These are phyloP conservation scores for Hipparchia semele DNA, from an alignment of 2,888 invertebrate genomes.

Conservation along the genomic window DNA sequence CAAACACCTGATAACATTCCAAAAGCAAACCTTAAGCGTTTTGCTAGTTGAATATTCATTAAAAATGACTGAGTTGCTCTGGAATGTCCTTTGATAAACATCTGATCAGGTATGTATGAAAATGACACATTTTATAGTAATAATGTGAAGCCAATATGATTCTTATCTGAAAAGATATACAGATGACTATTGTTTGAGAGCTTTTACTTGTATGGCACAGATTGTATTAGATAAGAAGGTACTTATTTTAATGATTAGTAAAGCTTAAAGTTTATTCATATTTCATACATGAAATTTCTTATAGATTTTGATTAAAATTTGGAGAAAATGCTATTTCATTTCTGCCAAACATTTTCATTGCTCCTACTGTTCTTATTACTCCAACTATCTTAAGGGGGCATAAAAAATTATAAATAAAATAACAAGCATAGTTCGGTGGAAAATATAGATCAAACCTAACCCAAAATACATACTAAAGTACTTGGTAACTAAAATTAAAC, in stretches of 20 bases:
- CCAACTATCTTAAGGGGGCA: too few species aligned
- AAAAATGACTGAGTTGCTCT: slow-evolving; percentile 20
- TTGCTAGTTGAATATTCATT: slow-evolving; percentile 20
- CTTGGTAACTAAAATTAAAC: too few species aligned
- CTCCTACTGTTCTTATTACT: too few species aligned
- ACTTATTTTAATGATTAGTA: slow-evolving; percentile 28
- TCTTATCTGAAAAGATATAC: slow-evolving; percentile 2
- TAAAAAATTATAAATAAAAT: too few species aligned
- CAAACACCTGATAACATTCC: slow-evolving; percentile 14
- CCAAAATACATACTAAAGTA: too few species aligned
- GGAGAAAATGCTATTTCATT: not conserved
- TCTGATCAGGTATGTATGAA: slow-evolving; percentile 17
- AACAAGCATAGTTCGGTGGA: too few species aligned
- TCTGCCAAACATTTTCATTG: too few species aligned
- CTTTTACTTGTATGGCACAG: slow-evolving; percentile 4
- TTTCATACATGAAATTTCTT: not conserved
- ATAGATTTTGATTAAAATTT: not conserved
- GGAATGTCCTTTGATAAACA: slow-evolving; percentile 29
- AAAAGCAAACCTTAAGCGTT: not conserved
- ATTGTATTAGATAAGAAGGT: slow-evolving; percentile 24
- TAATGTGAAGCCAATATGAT: slow-evolving; percentile 12
- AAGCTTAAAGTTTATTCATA: not conserved
- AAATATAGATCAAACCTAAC: too few species aligned
- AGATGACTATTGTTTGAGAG: slow-evolving; percentile 7
- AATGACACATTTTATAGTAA: slow-evolving; percentile 1